Base-by-base conservation (phyloP, 2,113 vertebrate genomes). In the Natator depressus region DNA sequence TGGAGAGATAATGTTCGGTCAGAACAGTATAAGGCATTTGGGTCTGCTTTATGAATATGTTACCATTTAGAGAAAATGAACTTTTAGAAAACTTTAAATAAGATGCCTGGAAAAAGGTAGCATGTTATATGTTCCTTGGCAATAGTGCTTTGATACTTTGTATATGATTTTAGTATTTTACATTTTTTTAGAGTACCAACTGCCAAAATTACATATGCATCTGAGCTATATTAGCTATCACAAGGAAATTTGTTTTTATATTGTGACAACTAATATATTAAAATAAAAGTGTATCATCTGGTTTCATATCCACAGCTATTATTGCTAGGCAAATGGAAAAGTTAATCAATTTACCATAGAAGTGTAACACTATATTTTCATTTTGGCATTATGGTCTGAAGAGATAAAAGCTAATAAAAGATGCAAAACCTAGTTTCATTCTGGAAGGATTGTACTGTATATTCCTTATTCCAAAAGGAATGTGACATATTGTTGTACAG, bases 351-450 rank as follows among this genome's bases (percentile, higher is more conserved):
- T 93, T 87, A 29, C 24, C 62, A 27, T 80, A 88, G 86, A 79
- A n/a, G 5, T 76, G 9, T 1, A 86, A 2, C 1, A 54, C 1
- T 1, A n/a, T 65, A 35, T 65, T 65, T 84, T 86, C 3, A 0
- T 75, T 86, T 85, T 88, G 38, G 2, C 80, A 2, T 65, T 87
- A n/a, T 6, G 76, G 82, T 51, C 35, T 42, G 25, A 91, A 91
- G 69, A 62, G 10, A 22, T 46, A 55, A 46, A 55, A 46, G 22
- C 29, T 12, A 86, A 78, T 55, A 87, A 4, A 55, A 65, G 0
- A 29, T 10, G 51, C 0, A 87, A 82, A 89, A 25, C 2, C 2
- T n/a, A 72, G 8, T 76, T 76, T 22, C 19, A 57, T 87, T 78
- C 22, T 78, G 78, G 7, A 38, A 76, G 54, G 14, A 87, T n/a